These are phyloP conservation scores for Drosophila rufa DNA, from an alignment of 1,140 invertebrate genomes.

Conservation along the genomic window DNA sequence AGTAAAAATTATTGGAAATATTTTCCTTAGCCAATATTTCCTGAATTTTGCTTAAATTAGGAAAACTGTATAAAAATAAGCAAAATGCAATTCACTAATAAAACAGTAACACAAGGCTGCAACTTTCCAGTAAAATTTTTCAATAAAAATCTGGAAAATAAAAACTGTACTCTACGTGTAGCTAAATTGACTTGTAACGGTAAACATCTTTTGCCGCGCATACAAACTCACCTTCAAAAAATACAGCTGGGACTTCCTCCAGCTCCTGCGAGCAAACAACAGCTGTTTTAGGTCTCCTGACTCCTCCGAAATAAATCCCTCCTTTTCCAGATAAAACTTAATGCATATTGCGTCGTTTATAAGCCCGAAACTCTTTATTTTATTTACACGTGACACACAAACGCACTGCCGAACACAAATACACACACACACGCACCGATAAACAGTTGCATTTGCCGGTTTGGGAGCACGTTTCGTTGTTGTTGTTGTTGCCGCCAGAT, in stretches of 20 bases:
- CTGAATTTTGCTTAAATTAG: no score
- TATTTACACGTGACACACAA: slow-evolving; percentile 14
- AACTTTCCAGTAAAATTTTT: no score
- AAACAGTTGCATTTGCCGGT: slow-evolving; percentile 48
- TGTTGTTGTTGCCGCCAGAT: slow-evolving; percentile 21
- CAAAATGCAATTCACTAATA: no score
- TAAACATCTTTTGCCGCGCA: slow-evolving; percentile 5
- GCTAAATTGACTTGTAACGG: slow-evolving; percentile 14
- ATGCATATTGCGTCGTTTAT: not conserved
- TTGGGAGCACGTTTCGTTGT: slow-evolving; percentile 15
- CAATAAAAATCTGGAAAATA: not conserved
- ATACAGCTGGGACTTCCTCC: slow-evolving; percentile 27
- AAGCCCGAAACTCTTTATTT: slow-evolving; percentile 8
- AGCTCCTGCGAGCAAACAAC: slow-evolving; percentile 12
- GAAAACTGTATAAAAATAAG: no score
- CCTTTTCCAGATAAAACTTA: not conserved
- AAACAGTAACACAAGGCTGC: no score
- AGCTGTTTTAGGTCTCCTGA: slow-evolving; percentile 27
- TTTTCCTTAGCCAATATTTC: no score
- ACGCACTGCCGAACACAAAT: slow-evolving; percentile 13
- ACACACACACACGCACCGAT: slow-evolving; percentile 15
- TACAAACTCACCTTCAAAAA: slow-evolving; percentile 24
- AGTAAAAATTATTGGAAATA: no score
- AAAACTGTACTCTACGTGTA: not conserved
- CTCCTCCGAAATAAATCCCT: not conserved